These are phyloP conservation scores for Agonopterix subpropinquella DNA, from an alignment of 2,888 invertebrate species.

Conservation along the genomic window DNA sequence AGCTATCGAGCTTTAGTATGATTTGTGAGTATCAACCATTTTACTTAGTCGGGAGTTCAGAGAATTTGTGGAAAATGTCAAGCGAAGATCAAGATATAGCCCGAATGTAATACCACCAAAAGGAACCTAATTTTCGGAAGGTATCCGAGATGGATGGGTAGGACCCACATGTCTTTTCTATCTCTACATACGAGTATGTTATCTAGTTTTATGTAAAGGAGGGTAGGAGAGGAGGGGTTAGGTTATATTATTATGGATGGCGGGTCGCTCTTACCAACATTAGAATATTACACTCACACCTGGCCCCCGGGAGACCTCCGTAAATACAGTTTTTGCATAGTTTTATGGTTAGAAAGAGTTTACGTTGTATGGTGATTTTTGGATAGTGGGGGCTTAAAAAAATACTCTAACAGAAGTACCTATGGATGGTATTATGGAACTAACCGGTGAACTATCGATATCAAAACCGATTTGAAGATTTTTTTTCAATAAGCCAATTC, in stretches of 20 bases:
- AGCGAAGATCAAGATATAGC: background rate
- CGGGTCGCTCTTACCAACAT: constrained; percentile 58
- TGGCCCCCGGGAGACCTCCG: constrained; percentile 45
- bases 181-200: constrained; percentile 15
- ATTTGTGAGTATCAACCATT: too few species aligned
- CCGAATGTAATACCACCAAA: too few species aligned
- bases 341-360: constrained; percentile 36
- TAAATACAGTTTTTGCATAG: constrained; percentile 57
- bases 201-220: constrained; percentile 35
- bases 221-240: constrained; percentile 31
- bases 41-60: too few species aligned
- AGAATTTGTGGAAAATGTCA: too few species aligned
- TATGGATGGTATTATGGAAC: too few species aligned
- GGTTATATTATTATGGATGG: constrained; percentile 66
- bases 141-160: constrained; percentile 3
- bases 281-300: constrained; percentile 67
- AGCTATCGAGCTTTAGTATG: too few species aligned
- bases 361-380: constrained; percentile 35
- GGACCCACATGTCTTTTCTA: constrained; percentile 9
- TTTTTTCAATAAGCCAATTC: too few species aligned
- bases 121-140: too few species aligned
- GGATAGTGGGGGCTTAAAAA: background rate
- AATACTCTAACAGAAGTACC: too few species aligned
- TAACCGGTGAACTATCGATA: too few species aligned
- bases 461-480: too few species aligned